Base-by-base conservation (phyloP, 2,113 vertebrate species). In the Apaloderma vittatum region DNA sequence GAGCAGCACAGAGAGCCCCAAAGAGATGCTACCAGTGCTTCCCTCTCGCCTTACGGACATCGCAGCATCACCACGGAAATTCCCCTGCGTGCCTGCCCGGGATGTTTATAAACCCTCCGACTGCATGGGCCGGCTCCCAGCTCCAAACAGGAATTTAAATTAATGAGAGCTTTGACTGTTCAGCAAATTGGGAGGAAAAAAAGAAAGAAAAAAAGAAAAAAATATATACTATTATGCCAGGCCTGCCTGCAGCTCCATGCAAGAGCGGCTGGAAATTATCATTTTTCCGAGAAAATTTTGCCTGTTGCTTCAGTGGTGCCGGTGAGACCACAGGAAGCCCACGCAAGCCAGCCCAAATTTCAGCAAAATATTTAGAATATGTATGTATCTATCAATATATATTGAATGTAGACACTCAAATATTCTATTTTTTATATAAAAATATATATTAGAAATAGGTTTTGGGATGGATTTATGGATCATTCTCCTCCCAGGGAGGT, bases 61-160 rank as follows among this genome's bases (percentile, higher is more conserved):
- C 3, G 4, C 16, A 71, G 59, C 37, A 72, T 27, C 73, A 22
- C 54, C 37, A n/a, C 0, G 49, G 43, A 91, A 94, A 92, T 81
- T 37, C 63, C 68, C 66, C 74, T 2, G 5, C 2, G 7, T 34
- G 3, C 46, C n/a, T 6, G 5, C 15, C 23, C 0, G 0, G 48
- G 71, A 51, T 73, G 54, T 86, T 89, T 54, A 63, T 49, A 87
- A 77, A 77, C 32, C 68, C 34, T 73, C 49, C 0, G 0, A 29
- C 23, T 0, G 11, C 2, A 3, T 46, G 73, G 67, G 58, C 49
- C 58, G 79, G 45, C 48, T 80, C 63, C 52, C 37, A 9, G 9
- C 14, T n/a, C 48, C 76, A 75, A 91, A 65, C 19, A 65, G 49
- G 36, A 87, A 89, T 16, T 30, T 4, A 62, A 93, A 71, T 57